phyloP scores from a whole-genome alignment of 2,797 vertebrate species.

The Gadopsis bispinosus region DNA sequence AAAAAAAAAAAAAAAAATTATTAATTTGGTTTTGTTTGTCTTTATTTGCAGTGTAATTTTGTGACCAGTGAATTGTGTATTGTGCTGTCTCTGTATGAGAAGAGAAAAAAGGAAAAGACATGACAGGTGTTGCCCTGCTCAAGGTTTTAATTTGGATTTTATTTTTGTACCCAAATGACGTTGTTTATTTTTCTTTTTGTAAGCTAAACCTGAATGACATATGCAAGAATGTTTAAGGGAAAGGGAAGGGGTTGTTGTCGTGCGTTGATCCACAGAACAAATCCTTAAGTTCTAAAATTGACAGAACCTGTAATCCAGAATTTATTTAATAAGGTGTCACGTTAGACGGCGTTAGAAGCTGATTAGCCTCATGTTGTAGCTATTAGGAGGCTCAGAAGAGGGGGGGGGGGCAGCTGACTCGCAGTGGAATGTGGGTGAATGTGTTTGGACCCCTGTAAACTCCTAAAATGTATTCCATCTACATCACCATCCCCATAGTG shows the following conservation, averaged over 20 bases:
- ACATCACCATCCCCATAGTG: constrained; percentile 78
- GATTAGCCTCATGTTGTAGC: constrained; percentile 52
- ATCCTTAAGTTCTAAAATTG: constrained; percentile 40
- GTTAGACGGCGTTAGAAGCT: constrained; percentile 32
- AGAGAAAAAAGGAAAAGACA: constrained; percentile 42
- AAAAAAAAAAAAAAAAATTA: no score
- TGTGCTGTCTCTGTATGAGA: constrained; percentile 76
- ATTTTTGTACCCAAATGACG: constrained; percentile 84
- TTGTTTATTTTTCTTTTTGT: constrained; percentile 79
- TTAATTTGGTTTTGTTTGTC: constrained; percentile 43
- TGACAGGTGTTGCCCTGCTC: constrained; percentile 58
- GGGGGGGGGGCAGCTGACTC: constrained; percentile 24
- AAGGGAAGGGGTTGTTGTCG: constrained; percentile 45
- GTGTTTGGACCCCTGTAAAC: constrained; percentile 68
- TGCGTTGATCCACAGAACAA: constrained; percentile 58
- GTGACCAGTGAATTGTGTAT: constrained; percentile 83
- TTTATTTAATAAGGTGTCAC: constrained; percentile 62
- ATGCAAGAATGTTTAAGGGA: constrained; percentile 71
- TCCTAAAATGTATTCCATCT: constrained; percentile 70
- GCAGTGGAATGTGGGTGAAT: constrained; percentile 55
- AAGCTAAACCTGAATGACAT: constrained; percentile 74
- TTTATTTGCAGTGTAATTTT: constrained; percentile 81
- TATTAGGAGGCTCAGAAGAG: constrained; percentile 7
- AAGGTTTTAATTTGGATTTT: constrained; percentile 85
- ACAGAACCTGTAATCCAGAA: constrained; percentile 31